Conservation (phyloP, 2,888 invertebrate genomes). For the Chrysolina americana region DNA sequence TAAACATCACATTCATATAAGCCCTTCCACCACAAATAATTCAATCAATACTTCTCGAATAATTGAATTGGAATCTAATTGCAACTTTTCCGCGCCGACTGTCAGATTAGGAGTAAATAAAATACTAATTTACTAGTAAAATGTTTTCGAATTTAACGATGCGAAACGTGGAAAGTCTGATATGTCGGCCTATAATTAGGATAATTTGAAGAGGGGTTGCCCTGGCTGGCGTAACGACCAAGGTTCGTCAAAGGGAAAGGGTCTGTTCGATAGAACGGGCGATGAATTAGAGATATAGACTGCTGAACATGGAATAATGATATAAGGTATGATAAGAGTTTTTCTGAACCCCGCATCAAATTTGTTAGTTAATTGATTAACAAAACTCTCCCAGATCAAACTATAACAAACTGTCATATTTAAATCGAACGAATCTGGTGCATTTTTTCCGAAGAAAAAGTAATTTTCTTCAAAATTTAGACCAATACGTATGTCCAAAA, state of each 20-base stretch:
- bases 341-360: too few species aligned
- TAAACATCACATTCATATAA: background rate
- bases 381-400: too few species aligned
- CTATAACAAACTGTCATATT: too few species aligned
- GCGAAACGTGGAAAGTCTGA: slow-evolving; percentile 46
- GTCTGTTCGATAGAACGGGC: background rate
- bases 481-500: too few species aligned
- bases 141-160: slow-evolving; percentile 53
- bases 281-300: background rate
- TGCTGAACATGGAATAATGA: background rate
- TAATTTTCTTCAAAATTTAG: too few species aligned
- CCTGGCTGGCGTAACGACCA: background rate
- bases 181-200: slow-evolving; percentile 54
- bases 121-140: slow-evolving; percentile 52
- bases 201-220: slow-evolving; percentile 48
- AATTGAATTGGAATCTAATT: slow-evolving; percentile 19
- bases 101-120: slow-evolving; percentile 33
- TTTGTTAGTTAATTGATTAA: too few species aligned
- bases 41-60: slow-evolving; percentile 15
- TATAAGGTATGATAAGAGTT: too few species aligned
- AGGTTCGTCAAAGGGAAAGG: slow-evolving; percentile 9
- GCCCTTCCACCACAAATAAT: background rate
- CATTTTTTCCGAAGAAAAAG: too few species aligned
- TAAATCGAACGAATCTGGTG: too few species aligned
- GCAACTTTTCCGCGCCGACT: background rate